Evolutionary conservation across 2,888 invertebrate species (phyloP), one percentile per base, ranked within the genome.

Genomic region (Pinctada fucata): DNA sequence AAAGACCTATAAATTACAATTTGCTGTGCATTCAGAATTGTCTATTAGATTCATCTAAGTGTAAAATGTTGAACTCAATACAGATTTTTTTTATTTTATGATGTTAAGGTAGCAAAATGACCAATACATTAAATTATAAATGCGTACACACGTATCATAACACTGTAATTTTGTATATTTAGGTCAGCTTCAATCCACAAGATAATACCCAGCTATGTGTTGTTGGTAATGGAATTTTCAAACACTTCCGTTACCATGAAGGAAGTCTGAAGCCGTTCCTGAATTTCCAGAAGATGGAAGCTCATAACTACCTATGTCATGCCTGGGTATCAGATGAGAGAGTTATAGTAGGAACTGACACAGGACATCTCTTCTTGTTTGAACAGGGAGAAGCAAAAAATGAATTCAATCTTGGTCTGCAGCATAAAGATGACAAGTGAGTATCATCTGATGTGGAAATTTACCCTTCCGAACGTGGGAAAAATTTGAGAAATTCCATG

Each of bases 301-400:
- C 95, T 88, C 94, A 96, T 75, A 94, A 95, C 81, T 95, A 97
- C 85, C 95, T 95, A 10, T 95, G 95, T 70, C 95, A 96, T 87
- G 95, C 96, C 84, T 98, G 97, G 96, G 91, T 98, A 67, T 95
- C 96, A 2, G 94, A 96, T 79, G 97, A 97, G 88, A 94, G 96
- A 73, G 94, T 97, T n/a, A 93, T 97, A 83, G 95, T 95, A 69
- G 98, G 97, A 2, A 97, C 97, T 0, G 94, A 94, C 77, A 95
- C 94, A 79, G 97, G 97, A 48, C 94, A 95, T 83, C 93, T 98
- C 64, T 94, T 97, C 89, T 93, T 97, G 79, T 94, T 97, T 77
- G 97, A 98, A 91, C 96, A 96, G 85, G 97, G 97, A 0, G 97
- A 98, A 84, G 92, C 97, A 71, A 95, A 91, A 80, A 87, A 90